These are phyloP conservation scores for Aspidiotus destructor DNA, from an alignment of 2,888 invertebrate species.

Conservation along the genomic window DNA sequence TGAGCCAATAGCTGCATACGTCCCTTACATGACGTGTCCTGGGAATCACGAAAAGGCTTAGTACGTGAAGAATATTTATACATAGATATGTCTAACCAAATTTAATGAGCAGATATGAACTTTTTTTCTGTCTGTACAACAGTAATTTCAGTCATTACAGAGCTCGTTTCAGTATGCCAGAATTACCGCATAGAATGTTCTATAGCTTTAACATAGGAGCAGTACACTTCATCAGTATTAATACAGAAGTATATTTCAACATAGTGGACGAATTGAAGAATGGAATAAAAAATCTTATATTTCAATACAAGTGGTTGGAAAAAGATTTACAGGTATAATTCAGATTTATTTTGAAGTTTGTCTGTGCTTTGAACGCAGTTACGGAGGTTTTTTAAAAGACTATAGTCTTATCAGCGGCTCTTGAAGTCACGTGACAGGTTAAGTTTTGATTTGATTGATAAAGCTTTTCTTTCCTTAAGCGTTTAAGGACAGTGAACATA, in stretches of 20 bases:
- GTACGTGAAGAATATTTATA: slow-evolving; percentile 52
- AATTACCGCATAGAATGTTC: slow-evolving; percentile 57
- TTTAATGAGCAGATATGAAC: neutral
- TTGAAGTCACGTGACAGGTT: too few relatives aligned
- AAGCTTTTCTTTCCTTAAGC: too few relatives aligned
- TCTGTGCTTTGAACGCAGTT: too few relatives aligned
- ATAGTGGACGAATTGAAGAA: slow-evolving; percentile 50
- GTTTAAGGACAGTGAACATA: too few relatives aligned
- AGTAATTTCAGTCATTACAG: slow-evolving; percentile 94
- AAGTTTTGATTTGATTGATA: too few relatives aligned
- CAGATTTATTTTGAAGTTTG: neutral
- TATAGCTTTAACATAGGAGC: slow-evolving; percentile 85
- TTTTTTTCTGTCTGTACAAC: neutral
- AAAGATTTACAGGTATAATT: slow-evolving; percentile 56
- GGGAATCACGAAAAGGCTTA: slow-evolving; percentile 83
- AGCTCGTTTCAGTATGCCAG: slow-evolving; percentile 85
- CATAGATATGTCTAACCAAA: neutral
- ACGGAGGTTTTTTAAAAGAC: too few relatives aligned
- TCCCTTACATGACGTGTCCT: slow-evolving; percentile 89
- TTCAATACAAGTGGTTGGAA: slow-evolving; percentile 78
- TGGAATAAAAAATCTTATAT: slow-evolving; percentile 65
- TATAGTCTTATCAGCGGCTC: too few relatives aligned
- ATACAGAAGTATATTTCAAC: slow-evolving; percentile 91
- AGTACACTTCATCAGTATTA: slow-evolving; percentile 80
- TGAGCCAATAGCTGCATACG: slow-evolving; percentile 74